These are phyloP conservation scores for Crotalus tigris DNA, from an alignment of 2,113 vertebrate genomes.

Conservation along the genomic window DNA sequence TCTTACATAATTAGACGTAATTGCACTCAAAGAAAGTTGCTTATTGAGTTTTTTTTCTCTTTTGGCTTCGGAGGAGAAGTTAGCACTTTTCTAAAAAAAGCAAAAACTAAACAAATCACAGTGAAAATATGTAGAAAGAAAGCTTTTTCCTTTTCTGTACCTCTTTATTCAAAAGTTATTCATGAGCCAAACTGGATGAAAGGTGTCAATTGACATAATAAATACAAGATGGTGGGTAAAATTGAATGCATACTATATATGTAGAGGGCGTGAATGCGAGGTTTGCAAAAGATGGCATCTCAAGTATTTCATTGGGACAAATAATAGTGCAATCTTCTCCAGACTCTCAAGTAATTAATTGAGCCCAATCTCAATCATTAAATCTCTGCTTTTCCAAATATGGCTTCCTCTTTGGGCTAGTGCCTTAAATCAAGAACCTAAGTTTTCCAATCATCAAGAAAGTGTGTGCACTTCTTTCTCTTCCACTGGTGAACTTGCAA, in stretches of 20 bases:
- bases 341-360: background rate
- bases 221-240: conserved; percentile 22
- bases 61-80: background rate
- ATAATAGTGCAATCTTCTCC: background rate
- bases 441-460: background rate
- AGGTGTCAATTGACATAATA: conserved; percentile 35
- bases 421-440: background rate
- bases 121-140: background rate
- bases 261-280: background rate
- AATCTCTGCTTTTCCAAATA: background rate
- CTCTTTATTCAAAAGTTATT: conserved; percentile 20
- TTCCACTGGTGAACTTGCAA: background rate
- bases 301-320: background rate
- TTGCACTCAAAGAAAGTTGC: background rate
- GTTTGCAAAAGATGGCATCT: background rate
- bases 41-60: background rate
- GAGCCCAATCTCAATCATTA: background rate
- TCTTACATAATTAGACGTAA: background rate
- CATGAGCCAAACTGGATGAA: conserved; percentile 21
- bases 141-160: background rate
- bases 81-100: background rate
- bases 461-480: background rate
- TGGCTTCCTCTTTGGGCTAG: background rate
- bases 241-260: conserved; percentile 26
- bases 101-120: background rate